These are phyloP conservation scores for Trichonephila clavipes DNA, from an alignment of 1,140 invertebrate species.

Conservation along the genomic window DNA sequence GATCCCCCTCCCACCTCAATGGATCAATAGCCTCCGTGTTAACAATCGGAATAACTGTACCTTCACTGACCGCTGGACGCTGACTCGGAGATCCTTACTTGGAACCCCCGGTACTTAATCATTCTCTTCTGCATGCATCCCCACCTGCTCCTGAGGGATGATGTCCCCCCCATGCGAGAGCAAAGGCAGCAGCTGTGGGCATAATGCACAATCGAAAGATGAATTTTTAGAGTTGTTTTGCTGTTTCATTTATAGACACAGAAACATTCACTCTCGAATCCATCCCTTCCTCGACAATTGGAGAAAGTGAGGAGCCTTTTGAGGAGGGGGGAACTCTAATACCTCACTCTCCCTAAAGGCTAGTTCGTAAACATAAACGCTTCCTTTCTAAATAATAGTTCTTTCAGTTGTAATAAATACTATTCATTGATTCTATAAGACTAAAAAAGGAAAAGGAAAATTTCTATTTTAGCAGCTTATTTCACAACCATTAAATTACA, in stretches of 20 bases:
- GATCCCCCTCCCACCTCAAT: background rate
- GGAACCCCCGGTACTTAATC: background rate
- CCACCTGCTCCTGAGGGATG: constrained; percentile 16
- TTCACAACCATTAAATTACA: too few relatives aligned
- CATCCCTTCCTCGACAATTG: background rate
- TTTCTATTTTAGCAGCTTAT: too few relatives aligned
- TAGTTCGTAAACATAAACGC: too few relatives aligned
- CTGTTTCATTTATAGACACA: background rate
- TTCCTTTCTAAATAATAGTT: too few relatives aligned
- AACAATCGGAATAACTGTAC: constrained; percentile 38
- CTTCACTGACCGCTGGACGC: constrained; percentile 17
- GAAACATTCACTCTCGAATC: background rate
- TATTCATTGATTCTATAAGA: too few relatives aligned
- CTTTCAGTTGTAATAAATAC: too few relatives aligned
- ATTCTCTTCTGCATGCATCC: background rate
- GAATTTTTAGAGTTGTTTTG: constrained; percentile 18
- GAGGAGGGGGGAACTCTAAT: background rate
- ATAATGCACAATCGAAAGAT: background rate
- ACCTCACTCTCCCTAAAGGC: too few relatives aligned
- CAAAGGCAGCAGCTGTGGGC: background rate
- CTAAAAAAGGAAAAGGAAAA: too few relatives aligned
- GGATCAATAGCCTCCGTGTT: constrained; percentile 30
- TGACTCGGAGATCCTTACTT: background rate
- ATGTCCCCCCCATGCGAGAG: background rate
- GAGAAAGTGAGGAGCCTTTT: background rate